These are phyloP conservation scores for Mormoops blainvillei DNA, from an alignment of 2,113 vertebrate genomes.

Conservation along the genomic window DNA sequence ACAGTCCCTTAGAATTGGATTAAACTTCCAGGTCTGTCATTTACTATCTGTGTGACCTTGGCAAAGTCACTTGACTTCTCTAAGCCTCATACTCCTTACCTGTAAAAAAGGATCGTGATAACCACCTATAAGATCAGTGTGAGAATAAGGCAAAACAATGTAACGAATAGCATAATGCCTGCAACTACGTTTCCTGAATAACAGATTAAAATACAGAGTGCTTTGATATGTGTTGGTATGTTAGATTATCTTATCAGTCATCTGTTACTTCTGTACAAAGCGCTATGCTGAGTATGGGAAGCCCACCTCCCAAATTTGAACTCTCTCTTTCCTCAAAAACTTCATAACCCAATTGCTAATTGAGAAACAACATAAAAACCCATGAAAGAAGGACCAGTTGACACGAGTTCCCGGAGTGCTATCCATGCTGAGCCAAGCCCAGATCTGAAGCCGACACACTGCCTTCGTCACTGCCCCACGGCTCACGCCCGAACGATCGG, in stretches of 20 bases:
- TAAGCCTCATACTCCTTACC: neutral
- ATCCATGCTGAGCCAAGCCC: neutral
- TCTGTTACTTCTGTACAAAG: neutral
- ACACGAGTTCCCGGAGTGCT: neutral
- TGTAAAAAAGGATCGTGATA: neutral
- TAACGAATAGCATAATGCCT: neutral
- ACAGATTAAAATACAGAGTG: neutral
- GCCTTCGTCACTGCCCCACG: neutral
- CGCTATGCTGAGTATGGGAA: neutral
- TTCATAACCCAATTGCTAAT: neutral
- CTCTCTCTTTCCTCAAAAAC: neutral
- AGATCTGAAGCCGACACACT: neutral
- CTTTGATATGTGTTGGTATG: neutral
- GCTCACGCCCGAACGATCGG: neutral
- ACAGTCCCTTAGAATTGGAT: neutral
- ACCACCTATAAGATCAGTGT: neutral
- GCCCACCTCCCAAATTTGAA: neutral
- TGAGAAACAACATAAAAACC: neutral
- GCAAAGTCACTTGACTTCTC: neutral
- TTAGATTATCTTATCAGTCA: neutral
- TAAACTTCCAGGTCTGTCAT: neutral
- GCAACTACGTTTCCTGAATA: neutral
- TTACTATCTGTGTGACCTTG: conserved; percentile 10
- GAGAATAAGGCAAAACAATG: neutral
- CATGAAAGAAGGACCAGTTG: neutral